Percentiles rank a stretch among this genome's conserved stretches.
These are phyloP conservation scores for Remorina albescens DNA, from an alignment of 2,797 vertebrate species.

Conservation along the genomic window DNA sequence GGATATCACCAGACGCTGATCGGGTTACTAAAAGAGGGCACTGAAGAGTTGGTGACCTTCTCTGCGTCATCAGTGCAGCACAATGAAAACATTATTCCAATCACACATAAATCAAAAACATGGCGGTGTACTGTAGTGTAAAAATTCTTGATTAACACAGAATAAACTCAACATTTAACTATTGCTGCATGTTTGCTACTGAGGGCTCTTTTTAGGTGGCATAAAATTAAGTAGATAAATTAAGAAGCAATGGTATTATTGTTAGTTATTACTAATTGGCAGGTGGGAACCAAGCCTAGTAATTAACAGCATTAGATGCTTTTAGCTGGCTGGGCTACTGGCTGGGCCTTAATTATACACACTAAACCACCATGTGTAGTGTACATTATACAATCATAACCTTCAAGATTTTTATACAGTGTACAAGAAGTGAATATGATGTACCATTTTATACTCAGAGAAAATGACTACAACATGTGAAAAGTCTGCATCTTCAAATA, in stretches of 20 bases:
- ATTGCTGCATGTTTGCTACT: neutral
- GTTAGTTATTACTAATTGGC: neutral
- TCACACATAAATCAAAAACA: neutral
- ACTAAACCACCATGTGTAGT: too few species aligned
- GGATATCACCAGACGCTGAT: slow-evolving; percentile 6
- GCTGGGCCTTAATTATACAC: too few species aligned
- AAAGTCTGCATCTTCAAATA: too few species aligned
- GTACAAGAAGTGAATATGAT: neutral
- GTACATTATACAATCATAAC: too few species aligned
- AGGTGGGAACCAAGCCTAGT: neutral
- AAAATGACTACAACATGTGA: too few species aligned
- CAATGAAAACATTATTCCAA: neutral
- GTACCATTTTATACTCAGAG: neutral
- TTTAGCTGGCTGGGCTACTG: too few species aligned
- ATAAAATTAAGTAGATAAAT: too few species aligned
- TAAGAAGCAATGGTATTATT: neutral
- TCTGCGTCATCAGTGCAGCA: neutral
- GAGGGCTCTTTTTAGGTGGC: too few species aligned
- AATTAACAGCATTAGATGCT: neutral
- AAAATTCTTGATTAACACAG: neutral
- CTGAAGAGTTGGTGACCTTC: slow-evolving; percentile 1
- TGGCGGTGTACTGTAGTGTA: neutral
- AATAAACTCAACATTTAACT: neutral
- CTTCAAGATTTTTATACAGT: too few species aligned
- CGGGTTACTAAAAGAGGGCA: neutral